Conservation (phyloP, 2,113 vertebrate genomes). For the Embiotoca jacksoni region DNA sequence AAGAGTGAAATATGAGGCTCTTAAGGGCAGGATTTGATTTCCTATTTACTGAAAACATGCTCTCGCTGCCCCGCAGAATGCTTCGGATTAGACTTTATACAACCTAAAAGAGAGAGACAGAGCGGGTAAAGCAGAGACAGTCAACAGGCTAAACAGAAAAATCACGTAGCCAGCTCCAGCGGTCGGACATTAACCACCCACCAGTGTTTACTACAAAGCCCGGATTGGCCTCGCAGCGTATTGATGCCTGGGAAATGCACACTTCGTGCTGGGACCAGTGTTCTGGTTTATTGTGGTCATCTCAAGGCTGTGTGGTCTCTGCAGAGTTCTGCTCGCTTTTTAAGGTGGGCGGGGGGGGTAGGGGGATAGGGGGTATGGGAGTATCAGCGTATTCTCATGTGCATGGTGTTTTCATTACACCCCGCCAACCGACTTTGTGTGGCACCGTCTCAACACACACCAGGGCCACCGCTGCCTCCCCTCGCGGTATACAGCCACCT, state of each 20-base stretch:
- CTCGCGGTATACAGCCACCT: conserved; percentile 33
- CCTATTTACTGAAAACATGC: not conserved
- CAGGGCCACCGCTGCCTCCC: conserved; percentile 52
- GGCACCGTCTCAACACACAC: conserved; percentile 67
- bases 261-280: conserved; percentile 73
- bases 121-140: conserved; percentile 20
- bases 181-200: conserved; percentile 64
- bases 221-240: conserved; percentile 49
- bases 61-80: not conserved
- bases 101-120: conserved; percentile 16
- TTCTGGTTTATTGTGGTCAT: conserved; percentile 73
- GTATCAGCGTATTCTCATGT: conserved; percentile 58
- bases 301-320: conserved; percentile 74
- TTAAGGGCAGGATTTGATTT: conserved; percentile 28
- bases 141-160: conserved; percentile 43
- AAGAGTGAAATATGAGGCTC: conserved; percentile 5
- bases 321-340: conserved; percentile 58
- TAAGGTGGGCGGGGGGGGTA: conserved; percentile 36
- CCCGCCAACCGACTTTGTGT: conserved; percentile 63
- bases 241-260: conserved; percentile 70
- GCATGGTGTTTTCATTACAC: conserved; percentile 67
- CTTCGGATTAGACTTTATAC: conserved; percentile 12
- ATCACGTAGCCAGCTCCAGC: conserved; percentile 42
- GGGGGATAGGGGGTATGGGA: conserved; percentile 4
- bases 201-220: conserved; percentile 71